phyloP scores from a whole-genome alignment of 2,888 invertebrate species.

The Ceramica pisi region DNA sequence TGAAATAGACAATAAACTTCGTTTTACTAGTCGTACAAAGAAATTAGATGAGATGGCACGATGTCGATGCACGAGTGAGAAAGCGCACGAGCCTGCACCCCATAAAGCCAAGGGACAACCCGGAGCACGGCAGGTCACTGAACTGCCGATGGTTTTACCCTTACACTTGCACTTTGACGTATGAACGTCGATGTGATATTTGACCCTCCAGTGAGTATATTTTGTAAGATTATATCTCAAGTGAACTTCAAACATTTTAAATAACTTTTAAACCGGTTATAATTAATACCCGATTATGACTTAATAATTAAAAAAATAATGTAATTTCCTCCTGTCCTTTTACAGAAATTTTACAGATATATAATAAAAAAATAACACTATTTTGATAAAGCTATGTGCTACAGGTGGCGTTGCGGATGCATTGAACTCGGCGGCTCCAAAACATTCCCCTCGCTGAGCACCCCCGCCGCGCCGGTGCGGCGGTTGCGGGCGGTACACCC shows the following conservation, averaged over 20 bases:
- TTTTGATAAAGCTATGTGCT: constrained; percentile 32
- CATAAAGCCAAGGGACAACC: constrained; percentile 84
- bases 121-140: constrained; percentile 84
- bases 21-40: constrained; percentile 71
- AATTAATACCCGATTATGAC: background rate
- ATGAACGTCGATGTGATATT: constrained; percentile 61
- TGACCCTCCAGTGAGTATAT: constrained; percentile 63
- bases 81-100: constrained; percentile 82
- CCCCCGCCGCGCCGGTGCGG: constrained; percentile 55
- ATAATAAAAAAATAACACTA: constrained; percentile 2
- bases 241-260: background rate
- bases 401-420: constrained; percentile 75
- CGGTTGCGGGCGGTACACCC: constrained; percentile 72
- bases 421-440: constrained; percentile 80
- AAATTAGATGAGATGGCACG: constrained; percentile 75
- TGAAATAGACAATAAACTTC: constrained; percentile 1
- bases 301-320: background rate
- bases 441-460: constrained; percentile 76
- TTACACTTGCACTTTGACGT: constrained; percentile 72
- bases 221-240: constrained; percentile 16
- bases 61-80: constrained; percentile 76
- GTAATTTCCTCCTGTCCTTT: no score
- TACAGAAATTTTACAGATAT: no score
- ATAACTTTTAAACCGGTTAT: background rate
- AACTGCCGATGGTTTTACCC: constrained; percentile 81